These are phyloP conservation scores for Zaprionus camerounensis DNA, from an alignment of 1,140 invertebrate genomes.

Conservation along the genomic window DNA sequence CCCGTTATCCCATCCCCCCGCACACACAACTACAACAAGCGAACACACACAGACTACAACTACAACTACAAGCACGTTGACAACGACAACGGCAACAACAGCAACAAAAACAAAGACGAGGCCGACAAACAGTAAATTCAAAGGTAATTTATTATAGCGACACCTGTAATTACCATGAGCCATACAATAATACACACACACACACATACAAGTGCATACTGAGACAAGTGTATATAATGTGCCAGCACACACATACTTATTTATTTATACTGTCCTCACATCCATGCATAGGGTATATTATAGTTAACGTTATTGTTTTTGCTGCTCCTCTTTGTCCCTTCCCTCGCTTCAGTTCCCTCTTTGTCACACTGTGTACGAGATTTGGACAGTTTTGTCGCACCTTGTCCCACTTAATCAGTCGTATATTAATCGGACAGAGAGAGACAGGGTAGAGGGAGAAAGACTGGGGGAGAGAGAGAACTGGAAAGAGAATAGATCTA, in stretches of 20 bases:
- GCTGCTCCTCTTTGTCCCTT: background rate
- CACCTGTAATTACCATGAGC: conserved; percentile 81
- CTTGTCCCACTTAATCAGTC: conserved; percentile 28
- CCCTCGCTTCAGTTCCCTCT: background rate
- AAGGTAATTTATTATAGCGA: conserved; percentile 83
- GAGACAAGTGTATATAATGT: conserved; percentile 14
- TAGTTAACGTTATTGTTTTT: conserved; percentile 20
- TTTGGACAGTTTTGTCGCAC: conserved; percentile 34
- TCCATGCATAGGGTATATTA: conserved; percentile 3
- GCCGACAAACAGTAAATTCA: conserved; percentile 81
- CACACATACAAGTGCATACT: conserved; percentile 10
- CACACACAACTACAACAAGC: conserved; percentile 45
- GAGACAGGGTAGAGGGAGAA: background rate
- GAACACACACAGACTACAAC: conserved; percentile 34
- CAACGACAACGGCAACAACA: conserved; percentile 38
- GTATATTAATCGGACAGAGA: background rate
- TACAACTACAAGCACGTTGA: conserved; percentile 36
- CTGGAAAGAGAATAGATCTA: background rate
- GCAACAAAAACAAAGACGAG: conserved; percentile 52
- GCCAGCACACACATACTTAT: conserved; percentile 18
- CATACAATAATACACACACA: conserved; percentile 73
- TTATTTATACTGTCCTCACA: conserved; percentile 21
- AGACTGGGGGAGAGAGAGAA: background rate
- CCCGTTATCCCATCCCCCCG: conserved; percentile 25
- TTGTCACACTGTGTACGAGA: conserved; percentile 10